Evolutionary conservation across 2,888 invertebrate species (phyloP).

Genomic region (Chirona hameri): DNA sequence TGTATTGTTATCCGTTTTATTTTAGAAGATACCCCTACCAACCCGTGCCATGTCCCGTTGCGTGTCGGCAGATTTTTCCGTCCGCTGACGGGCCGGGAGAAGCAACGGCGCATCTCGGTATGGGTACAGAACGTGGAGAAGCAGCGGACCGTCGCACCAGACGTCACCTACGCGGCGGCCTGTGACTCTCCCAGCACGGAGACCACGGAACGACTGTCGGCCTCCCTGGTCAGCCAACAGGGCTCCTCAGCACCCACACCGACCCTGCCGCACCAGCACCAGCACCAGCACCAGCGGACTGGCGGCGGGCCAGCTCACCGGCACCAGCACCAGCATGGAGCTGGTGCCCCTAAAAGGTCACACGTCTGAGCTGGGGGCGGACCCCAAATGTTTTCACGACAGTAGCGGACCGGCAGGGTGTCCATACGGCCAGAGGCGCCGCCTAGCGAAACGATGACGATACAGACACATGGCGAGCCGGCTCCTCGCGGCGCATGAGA

Average conservation of each 20-base stretch:
- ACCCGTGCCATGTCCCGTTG: too few relatives aligned
- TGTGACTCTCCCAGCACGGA: background rate
- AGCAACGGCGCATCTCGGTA: background rate
- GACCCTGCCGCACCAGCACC: background rate
- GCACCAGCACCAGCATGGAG: background rate
- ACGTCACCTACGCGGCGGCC: background rate
- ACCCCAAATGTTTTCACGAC: too few relatives aligned
- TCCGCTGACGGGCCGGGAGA: constrained; percentile 5
- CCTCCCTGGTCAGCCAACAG: background rate
- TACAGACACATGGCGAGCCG: too few relatives aligned
- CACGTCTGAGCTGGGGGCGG: too few relatives aligned
- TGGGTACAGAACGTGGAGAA: constrained; percentile 8
- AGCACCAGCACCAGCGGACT: background rate
- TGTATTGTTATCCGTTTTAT: too few relatives aligned
- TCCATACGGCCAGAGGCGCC: too few relatives aligned
- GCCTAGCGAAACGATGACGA: too few relatives aligned
- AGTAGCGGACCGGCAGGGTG: too few relatives aligned
- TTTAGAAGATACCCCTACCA: too few relatives aligned
- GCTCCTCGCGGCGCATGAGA: too few relatives aligned
- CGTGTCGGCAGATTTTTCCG: background rate
- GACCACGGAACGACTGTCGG: background rate
- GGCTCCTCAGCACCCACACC: background rate
- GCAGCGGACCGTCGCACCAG: background rate
- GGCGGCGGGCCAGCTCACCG: background rate
- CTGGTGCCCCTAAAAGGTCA: too few relatives aligned